phyloP scores from a whole-genome alignment of 2,113 vertebrate species.

The Cynocephalus volans region DNA sequence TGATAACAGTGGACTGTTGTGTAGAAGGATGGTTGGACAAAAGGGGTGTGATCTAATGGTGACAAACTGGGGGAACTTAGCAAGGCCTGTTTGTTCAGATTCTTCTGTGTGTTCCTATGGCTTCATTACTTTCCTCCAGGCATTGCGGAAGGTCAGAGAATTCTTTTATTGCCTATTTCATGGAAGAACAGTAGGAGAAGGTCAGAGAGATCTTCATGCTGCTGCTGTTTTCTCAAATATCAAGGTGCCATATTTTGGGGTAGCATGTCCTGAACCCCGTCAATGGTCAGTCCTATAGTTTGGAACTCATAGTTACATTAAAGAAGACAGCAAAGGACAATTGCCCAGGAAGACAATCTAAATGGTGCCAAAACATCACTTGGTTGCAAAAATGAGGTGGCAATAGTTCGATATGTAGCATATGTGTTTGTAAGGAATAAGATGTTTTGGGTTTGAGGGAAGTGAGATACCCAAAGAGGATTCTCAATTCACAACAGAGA shows the following conservation, averaged over 20 bases:
- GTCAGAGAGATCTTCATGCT: neutral
- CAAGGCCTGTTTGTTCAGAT: neutral
- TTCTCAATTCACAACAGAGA: neutral
- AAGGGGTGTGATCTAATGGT: neutral
- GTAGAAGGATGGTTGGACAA: neutral
- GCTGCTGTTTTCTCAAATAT: neutral
- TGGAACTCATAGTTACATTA: neutral
- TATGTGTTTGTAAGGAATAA: neutral
- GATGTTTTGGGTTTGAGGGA: neutral
- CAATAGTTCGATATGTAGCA: neutral
- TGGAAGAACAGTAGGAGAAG: neutral
- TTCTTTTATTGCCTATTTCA: neutral
- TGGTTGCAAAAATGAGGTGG: neutral
- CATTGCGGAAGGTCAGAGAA: neutral
- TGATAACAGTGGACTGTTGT: neutral
- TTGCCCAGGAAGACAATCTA: neutral
- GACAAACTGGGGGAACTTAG: neutral
- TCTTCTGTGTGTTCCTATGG: neutral
- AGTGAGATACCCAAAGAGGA: neutral
- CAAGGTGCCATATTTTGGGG: neutral
- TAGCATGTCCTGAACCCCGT: neutral
- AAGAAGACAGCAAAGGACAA: neutral
- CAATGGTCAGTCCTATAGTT: neutral
- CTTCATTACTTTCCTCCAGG: neutral
- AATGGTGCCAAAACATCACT: neutral